phyloP scores from a whole-genome alignment of 1,140 invertebrate genomes.

The Heliothis subflexa region DNA sequence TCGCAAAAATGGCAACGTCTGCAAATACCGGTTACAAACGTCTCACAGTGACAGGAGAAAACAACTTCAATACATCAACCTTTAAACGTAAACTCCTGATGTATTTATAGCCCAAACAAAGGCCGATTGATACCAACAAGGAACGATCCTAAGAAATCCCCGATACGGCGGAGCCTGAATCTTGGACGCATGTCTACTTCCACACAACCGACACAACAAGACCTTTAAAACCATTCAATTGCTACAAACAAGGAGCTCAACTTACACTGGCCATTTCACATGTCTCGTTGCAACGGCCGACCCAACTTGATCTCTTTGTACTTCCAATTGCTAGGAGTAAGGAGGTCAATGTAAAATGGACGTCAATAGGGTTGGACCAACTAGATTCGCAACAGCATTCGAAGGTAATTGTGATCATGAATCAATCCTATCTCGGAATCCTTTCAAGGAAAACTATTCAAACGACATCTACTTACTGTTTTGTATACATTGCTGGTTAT shows the following conservation, averaged over 20 bases:
- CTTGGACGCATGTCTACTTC: slow-evolving; percentile 57
- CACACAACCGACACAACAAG: slow-evolving; percentile 46
- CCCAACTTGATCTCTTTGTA: slow-evolving; percentile 28
- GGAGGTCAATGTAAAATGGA: slow-evolving; percentile 33
- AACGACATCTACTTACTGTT: slow-evolving; percentile 44
- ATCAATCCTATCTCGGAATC: slow-evolving; percentile 78
- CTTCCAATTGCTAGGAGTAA: neutral
- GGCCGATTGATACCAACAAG: slow-evolving; percentile 61
- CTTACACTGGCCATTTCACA: slow-evolving; percentile 28
- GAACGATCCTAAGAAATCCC: slow-evolving; percentile 61
- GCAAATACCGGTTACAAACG: neutral
- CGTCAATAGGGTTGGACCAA: slow-evolving; percentile 44
- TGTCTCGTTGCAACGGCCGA: slow-evolving; percentile 37
- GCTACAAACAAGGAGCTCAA: slow-evolving; percentile 27
- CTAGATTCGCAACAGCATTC: slow-evolving; percentile 62
- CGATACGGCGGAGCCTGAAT: slow-evolving; percentile 56
- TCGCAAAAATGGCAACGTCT: slow-evolving; percentile 11
- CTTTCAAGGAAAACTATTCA: slow-evolving; percentile 52
- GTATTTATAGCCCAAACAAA: slow-evolving; percentile 65
- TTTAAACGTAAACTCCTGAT: slow-evolving; percentile 63
- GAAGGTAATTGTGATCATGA: slow-evolving; percentile 82
- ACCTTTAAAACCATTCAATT: slow-evolving; percentile 47
- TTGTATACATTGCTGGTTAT: slow-evolving; percentile 60
- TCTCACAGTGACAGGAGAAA: slow-evolving; percentile 35
- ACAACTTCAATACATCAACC: slow-evolving; percentile 53